Evolutionary conservation across 2,888 invertebrate species (phyloP), one percentile per base, ranked within the genome.

Genomic region (Acanthosoma haemorrhoidale): DNA sequence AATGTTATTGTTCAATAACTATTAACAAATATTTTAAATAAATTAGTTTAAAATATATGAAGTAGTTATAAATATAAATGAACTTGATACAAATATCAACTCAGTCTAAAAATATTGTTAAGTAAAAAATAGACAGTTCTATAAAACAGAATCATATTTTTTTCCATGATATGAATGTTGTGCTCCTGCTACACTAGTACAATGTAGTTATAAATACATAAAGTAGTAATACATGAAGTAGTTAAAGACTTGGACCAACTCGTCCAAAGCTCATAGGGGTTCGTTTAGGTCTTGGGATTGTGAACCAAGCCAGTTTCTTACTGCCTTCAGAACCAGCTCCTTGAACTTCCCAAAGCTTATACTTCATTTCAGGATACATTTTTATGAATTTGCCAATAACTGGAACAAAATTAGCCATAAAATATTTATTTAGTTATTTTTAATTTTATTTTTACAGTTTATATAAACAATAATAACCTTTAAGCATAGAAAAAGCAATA

Each of bases 281-380:
- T 34, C 60, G 21, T 29, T 38, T 61, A 16, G 18, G 43, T 59
- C 59, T 61, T 16, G 63, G 36, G 4, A 72, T 36, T 13, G 58
- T 21, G 16, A 80, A 80, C 71, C 72, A 80, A 60, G 80, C 74
- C 32, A 80, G 74, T 72, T 78, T 78, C 59, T 77, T 77, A 67
- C 78, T 78, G 32, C 78, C 79, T 73, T 77, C 78, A 16, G 75
- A 73, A 36, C 80, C 80, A 71, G 77, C 76, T 39, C 79, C 78
- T 72, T 77, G 75, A 51, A 80, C 76, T 73, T 79, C 79, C 80
- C 80, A 81, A 67, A 81, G 78, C 70, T 76, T 77, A 31, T 77
- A 75, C 43, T 79, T 78, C 71, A 77, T 77, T 39, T 76, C 75
- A 59, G 77, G 77, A 66, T 76, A 75, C 15, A 75, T 71, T 16